Evolutionary conservation across 2,888 invertebrate genomes (phyloP).

Genomic region (Cataglyphis livida): DNA sequence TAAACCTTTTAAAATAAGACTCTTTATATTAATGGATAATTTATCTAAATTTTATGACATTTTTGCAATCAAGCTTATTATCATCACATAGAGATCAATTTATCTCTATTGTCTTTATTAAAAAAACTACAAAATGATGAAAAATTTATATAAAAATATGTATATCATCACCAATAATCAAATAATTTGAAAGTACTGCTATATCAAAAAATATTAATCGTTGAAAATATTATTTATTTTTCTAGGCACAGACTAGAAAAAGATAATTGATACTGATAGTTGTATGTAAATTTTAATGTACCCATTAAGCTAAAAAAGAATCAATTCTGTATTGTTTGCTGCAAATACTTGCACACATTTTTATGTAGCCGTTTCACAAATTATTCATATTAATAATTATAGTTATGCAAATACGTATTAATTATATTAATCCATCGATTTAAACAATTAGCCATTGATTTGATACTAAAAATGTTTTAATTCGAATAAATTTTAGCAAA

Average conservation of each 20-base stretch:
- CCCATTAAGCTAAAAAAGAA: not conserved
- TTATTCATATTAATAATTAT: conserved; percentile 1
- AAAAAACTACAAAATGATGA: not conserved
- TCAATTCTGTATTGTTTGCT: not conserved
- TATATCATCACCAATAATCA: not conserved
- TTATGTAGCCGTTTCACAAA: not conserved
- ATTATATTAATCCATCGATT: not conserved
- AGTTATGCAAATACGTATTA: not conserved
- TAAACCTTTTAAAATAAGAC: not conserved
- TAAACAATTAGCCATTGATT: not conserved
- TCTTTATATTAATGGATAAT: not conserved
- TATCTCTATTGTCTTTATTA: not conserved
- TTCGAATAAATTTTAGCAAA: not conserved
- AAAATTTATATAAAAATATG: not conserved
- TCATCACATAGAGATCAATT: not conserved
- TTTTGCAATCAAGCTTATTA: not conserved
- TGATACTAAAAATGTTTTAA: not conserved
- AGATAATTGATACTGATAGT: not conserved
- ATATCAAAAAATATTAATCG: not conserved
- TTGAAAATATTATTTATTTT: not conserved
- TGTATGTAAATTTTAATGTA: not conserved
- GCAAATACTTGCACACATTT: not conserved
- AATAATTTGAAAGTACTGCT: not conserved
- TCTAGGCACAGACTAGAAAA: not conserved
- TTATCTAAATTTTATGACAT: not conserved